These are phyloP conservation scores for Lagria hirta DNA, from an alignment of 2,888 invertebrate genomes.

Conservation along the genomic window DNA sequence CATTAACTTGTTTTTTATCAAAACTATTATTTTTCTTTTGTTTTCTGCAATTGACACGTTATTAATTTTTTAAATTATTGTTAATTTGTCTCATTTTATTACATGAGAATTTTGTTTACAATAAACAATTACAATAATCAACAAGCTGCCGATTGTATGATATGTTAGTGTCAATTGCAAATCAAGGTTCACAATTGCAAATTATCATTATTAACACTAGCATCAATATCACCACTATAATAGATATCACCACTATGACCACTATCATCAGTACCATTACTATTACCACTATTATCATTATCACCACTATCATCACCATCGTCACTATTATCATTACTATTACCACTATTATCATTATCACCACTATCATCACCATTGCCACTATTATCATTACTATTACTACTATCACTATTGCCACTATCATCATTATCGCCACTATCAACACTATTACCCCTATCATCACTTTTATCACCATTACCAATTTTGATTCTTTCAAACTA, in stretches of 20 bases:
- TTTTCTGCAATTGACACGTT: neutral
- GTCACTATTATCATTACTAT: slow-evolving; percentile 1
- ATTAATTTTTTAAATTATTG: no score
- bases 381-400: neutral
- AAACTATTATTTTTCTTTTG: neutral
- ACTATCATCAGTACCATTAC: neutral
- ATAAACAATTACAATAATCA: no score
- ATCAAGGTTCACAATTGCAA: neutral
- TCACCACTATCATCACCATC: neutral
- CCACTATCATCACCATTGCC: neutral
- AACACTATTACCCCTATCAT: neutral
- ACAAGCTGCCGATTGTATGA: no score
- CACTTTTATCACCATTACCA: neutral
- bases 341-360: neutral
- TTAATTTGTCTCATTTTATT: no score
- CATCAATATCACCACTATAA: neutral
- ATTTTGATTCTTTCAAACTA: neutral
- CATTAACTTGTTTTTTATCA: neutral
- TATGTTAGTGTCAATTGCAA: no score
- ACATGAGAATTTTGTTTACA: no score
- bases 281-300: neutral
- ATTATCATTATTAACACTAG: neutral
- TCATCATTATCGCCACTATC: neutral
- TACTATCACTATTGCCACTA: neutral
- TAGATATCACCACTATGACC: neutral